A percentile compares a stretch with the other conserved stretches of the same genome.
Evolutionary conservation across 2,888 invertebrate species (phyloP).

Genomic region (Leucophora obtusa): DNA sequence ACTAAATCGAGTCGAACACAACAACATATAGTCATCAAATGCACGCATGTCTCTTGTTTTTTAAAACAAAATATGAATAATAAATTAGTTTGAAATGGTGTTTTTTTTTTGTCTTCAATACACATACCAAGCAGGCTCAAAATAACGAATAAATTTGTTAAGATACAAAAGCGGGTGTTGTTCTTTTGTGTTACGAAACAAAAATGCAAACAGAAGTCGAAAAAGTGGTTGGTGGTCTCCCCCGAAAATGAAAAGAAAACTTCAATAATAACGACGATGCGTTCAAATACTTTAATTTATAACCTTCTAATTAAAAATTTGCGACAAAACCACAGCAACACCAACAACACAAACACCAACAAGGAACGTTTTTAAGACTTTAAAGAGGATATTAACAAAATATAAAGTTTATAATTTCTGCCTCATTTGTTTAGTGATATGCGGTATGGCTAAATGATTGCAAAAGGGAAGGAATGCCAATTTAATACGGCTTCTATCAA

Average conservation of each 20-base stretch:
- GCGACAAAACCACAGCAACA: constrained; percentile 51
- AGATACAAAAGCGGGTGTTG: constrained; percentile 11
- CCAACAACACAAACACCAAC: constrained; percentile 15
- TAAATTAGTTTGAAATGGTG: constrained; percentile 53
- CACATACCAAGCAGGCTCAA: background rate
- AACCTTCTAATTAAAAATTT: constrained; percentile 74
- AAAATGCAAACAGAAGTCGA: constrained; percentile 56
- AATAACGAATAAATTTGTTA: background rate
- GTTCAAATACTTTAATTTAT: constrained; percentile 73
- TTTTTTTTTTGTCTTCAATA: background rate
- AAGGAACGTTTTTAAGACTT: background rate
- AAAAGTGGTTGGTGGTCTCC: constrained; percentile 58
- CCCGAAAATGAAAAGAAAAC: constrained; percentile 4
- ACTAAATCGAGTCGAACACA: background rate
- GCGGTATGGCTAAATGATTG: constrained; percentile 15
- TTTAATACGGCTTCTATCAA: no score
- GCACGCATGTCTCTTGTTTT: constrained; percentile 40
- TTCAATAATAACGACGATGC: constrained; percentile 14
- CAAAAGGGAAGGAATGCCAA: constrained; percentile 14
- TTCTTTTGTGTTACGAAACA: constrained; percentile 1
- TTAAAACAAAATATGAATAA: constrained; percentile 51
- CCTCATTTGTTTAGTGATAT: constrained; percentile 64
- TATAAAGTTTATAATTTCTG: constrained; percentile 57
- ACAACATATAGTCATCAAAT: constrained; percentile 53
- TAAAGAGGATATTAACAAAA: constrained; percentile 34